These are phyloP conservation scores for Neolamprologus longior DNA, from an alignment of 2,113 vertebrate species.

Conservation along the genomic window DNA sequence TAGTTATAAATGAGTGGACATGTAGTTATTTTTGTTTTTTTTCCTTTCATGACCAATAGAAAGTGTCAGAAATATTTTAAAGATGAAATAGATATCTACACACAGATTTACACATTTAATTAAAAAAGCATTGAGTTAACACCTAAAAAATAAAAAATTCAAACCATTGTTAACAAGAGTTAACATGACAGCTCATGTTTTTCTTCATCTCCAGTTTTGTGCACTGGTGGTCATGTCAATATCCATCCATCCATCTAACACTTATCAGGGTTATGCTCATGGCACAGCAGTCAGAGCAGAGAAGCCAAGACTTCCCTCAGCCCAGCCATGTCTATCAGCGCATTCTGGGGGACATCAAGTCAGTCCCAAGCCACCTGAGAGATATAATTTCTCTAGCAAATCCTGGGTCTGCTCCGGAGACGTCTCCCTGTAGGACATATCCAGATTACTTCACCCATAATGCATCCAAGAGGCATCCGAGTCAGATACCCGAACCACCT, in stretches of 20 bases:
- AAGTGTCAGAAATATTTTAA: not conserved
- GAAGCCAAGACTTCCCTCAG: not conserved
- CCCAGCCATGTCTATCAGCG: not conserved
- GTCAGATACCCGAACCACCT: not conserved
- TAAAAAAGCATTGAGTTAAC: not conserved
- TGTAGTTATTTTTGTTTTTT: not conserved
- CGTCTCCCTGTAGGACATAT: not conserved
- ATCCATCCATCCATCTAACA: not conserved
- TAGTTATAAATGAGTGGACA: not conserved
- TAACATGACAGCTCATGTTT: not conserved
- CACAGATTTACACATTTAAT: not conserved
- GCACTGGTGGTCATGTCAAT: not conserved
- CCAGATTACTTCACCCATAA: not conserved
- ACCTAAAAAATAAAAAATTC: not conserved
- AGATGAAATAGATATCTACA: not conserved
- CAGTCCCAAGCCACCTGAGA: not conserved
- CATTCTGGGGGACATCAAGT: not conserved
- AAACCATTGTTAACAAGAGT: not conserved
- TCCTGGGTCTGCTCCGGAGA: not conserved
- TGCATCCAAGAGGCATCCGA: not conserved
- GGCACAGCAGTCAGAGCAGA: not conserved
- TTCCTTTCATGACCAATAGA: not conserved
- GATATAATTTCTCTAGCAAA: not conserved
- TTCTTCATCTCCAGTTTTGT: not conserved
- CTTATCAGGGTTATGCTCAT: not conserved